phyloP scores from a whole-genome alignment of 2,113 vertebrate species.

The Crotalus tigris region DNA sequence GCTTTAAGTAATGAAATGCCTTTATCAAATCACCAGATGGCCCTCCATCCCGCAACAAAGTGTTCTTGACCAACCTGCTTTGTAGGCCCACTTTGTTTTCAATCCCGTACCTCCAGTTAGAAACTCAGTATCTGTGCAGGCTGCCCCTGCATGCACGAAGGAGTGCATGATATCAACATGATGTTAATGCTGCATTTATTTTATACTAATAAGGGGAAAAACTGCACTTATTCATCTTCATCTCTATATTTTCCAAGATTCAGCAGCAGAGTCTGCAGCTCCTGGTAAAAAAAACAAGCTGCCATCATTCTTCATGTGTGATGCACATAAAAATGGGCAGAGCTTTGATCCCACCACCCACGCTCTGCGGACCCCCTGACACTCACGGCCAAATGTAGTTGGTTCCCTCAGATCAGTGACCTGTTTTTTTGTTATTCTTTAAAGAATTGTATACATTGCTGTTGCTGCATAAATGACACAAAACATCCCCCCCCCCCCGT shows the following conservation, averaged over 20 bases:
- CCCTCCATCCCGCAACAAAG: slow-evolving; percentile 65
- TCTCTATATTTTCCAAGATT: background rate
- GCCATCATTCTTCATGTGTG: background rate
- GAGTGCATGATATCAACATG: background rate
- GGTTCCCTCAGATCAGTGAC: background rate
- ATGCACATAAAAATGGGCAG: background rate
- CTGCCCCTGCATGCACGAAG: too few relatives aligned
- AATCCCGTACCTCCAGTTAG: background rate
- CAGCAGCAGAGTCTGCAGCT: background rate
- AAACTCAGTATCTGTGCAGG: background rate
- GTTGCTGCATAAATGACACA: background rate
- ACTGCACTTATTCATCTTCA: background rate
- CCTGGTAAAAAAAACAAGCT: background rate
- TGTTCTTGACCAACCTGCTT: slow-evolving; percentile 52
- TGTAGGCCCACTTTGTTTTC: slow-evolving; percentile 31
- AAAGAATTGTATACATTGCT: background rate
- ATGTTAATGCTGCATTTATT: background rate
- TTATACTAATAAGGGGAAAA: background rate
- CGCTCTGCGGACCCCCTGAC: background rate
- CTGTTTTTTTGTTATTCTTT: background rate
- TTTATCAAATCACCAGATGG: slow-evolving; percentile 93
- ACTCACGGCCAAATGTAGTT: background rate
- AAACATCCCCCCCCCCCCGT: background rate
- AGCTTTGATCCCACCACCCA: background rate
- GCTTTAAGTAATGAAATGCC: slow-evolving; percentile 88